A percentile compares a stretch with the other conserved stretches of the same genome.
Conservation (phyloP, 1,140 invertebrate species). For the Macrotrachela quadricornifera region DNA sequence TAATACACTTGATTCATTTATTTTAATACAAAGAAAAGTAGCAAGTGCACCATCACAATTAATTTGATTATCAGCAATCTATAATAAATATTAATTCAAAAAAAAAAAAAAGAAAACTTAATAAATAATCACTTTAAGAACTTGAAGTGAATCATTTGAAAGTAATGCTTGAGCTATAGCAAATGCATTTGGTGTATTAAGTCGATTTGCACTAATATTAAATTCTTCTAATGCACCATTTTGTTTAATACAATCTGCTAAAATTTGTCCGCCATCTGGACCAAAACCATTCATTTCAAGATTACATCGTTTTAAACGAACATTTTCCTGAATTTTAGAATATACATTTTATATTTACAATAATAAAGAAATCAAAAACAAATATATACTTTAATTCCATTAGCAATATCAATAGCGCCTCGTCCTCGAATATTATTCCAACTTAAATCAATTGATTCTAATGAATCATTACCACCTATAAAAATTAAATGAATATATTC, state of each 20-base stretch:
- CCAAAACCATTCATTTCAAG: conserved; percentile 29
- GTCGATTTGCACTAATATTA: conserved; percentile 24
- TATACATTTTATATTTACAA: conserved; percentile 6
- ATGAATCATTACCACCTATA: conserved; percentile 23
- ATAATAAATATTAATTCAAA: conserved; percentile 5
- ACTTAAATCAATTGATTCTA: conserved; percentile 25
- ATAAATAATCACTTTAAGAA: conserved; percentile 17
- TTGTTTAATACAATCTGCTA: conserved; percentile 20
- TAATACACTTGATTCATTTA: conserved; percentile 18
- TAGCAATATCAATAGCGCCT: conserved; percentile 22
- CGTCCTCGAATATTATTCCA: conserved; percentile 24
- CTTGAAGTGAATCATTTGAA: conserved; percentile 21
- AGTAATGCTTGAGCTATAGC: conserved; percentile 21
- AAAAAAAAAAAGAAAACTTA: neutral
- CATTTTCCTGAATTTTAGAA: no score
- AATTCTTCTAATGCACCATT: conserved; percentile 23
- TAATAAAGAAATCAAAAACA: neutral
- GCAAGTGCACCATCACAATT: conserved; percentile 25
- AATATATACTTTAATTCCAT: conserved; percentile 23
- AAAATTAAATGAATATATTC: neutral
- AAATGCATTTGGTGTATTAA: conserved; percentile 16
- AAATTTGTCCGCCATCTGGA: conserved; percentile 19
- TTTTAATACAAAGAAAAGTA: conserved; percentile 19
- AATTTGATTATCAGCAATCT: conserved; percentile 30
- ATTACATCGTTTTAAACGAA: conserved; percentile 22